Base-by-base conservation (phyloP, 2,888 invertebrate genomes). In the Lasioglossum leucozonium region DNA sequence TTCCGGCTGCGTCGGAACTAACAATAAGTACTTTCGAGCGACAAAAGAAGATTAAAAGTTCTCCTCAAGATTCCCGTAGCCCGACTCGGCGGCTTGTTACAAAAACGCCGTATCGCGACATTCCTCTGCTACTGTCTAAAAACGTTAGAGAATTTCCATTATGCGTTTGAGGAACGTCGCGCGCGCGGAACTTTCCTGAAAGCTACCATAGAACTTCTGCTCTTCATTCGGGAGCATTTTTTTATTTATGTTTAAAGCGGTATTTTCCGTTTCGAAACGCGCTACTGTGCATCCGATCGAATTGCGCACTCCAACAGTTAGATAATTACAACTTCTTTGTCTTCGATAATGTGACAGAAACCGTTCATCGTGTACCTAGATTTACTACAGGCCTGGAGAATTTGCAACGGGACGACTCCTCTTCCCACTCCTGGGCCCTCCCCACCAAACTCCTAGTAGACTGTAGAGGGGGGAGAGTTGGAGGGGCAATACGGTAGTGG, bases 21-120 rank as follows among this genome's bases (percentile, higher is more conserved):
- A 65, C 65, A 65, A 34, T 65, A 30, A 62, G 62, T 40, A 47
- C 69, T 82, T 22, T 34, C 62, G 44, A 22, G 34, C 26, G 42
- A 71, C 42, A 72, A n/a, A 44, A 37, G 42, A n/a, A 81, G 51
- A 51, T 22, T 55, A 34, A 44, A 69, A 69, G 30, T 72, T 71
- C 30, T 62, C 22, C 40, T 65, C 34, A 42, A 71, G 37, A 62
- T 30, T 34, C 3, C 8, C 22, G 2, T n/a, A n/a, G n/a, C n/a
- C n/a, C 34, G 34, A 3, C 3, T 1, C 42, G 26, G 44, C 34
- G 37, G 16, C 34, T 37, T 73, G 67, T 10, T 37, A 4, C 34
- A 22, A 37, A 67, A 67, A 67, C 22, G 34, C 10, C 22, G 34
- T 10, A 18, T 18, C 11, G 10, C 37, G 22, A 22, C 18, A 18